A percentile compares a stretch with the other conserved stretches of the same genome.
Evolutionary conservation across 2,888 invertebrate species (phyloP).

Genomic region (Elmis aenea): DNA sequence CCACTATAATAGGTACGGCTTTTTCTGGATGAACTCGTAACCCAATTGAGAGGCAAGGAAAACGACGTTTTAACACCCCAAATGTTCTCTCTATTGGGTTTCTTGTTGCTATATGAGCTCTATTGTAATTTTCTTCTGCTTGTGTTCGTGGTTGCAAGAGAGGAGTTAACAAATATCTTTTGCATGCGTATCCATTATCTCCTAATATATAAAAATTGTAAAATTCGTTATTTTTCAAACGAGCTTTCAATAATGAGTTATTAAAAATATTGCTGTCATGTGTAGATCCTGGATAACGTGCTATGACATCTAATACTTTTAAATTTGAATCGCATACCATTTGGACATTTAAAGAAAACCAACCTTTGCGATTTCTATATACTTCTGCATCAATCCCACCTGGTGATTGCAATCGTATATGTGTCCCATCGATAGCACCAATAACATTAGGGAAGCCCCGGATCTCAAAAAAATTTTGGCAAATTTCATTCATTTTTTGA

Average conservation of each 20-base stretch:
- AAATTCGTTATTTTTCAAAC: slow-evolving; percentile 1
- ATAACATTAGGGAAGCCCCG: neutral
- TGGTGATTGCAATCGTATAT: slow-evolving; percentile 1
- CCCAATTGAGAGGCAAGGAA: too few relatives aligned
- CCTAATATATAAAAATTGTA: neutral
- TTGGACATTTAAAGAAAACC: neutral
- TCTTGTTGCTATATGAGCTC: neutral
- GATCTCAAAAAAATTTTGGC: neutral
- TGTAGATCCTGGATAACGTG: neutral
- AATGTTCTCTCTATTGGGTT: too few relatives aligned
- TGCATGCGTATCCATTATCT: too few relatives aligned
- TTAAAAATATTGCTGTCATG: neutral
- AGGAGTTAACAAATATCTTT: neutral
- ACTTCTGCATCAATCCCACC: neutral
- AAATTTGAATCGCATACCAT: slow-evolving; percentile 1
- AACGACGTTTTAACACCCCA: too few relatives aligned
- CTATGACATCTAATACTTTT: neutral
- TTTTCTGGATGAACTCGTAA: neutral
- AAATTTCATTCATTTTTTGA: neutral
- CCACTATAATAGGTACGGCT: slow-evolving; percentile 8
- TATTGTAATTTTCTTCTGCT: neutral
- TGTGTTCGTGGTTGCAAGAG: neutral
- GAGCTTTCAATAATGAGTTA: neutral
- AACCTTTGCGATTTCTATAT: neutral
- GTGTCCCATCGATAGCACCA: neutral